Evolutionary conservation across 2,113 vertebrate genomes (phyloP).

Genomic region (Glaucomys volans): DNA sequence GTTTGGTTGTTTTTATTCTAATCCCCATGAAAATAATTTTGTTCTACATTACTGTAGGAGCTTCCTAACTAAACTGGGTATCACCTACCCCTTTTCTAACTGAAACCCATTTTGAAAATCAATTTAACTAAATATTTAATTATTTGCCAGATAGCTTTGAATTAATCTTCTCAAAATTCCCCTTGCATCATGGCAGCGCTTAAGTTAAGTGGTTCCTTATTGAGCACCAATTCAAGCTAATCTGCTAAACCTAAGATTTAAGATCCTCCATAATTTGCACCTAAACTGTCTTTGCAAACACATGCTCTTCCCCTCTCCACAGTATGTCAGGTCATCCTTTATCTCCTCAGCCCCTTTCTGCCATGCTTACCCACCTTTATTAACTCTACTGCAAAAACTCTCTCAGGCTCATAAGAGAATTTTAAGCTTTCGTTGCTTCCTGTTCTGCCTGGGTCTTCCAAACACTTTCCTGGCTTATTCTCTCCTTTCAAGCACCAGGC

Average conservation of each 20-base stretch:
- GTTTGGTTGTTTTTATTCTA: not conserved
- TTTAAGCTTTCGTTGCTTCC: not conserved
- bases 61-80: not conserved
- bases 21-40: not conserved
- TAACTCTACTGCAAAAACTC: not conserved
- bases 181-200: not conserved
- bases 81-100: not conserved
- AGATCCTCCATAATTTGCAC: not conserved
- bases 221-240: not conserved
- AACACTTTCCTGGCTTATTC: not conserved
- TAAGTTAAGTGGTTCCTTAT: not conserved
- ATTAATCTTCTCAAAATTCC: conserved; percentile 10
- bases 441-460: not conserved
- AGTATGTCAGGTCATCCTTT: no score
- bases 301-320: not conserved
- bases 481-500: not conserved
- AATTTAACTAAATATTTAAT: not conserved
- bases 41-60: not conserved
- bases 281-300: not conserved
- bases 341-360: no score
- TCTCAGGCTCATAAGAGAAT: not conserved
- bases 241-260: not conserved
- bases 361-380: not conserved
- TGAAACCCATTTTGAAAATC: not conserved
- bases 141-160: not conserved